These are phyloP conservation scores for Heteropelma amictum DNA, from an alignment of 2,888 invertebrate species.

Conservation along the genomic window DNA sequence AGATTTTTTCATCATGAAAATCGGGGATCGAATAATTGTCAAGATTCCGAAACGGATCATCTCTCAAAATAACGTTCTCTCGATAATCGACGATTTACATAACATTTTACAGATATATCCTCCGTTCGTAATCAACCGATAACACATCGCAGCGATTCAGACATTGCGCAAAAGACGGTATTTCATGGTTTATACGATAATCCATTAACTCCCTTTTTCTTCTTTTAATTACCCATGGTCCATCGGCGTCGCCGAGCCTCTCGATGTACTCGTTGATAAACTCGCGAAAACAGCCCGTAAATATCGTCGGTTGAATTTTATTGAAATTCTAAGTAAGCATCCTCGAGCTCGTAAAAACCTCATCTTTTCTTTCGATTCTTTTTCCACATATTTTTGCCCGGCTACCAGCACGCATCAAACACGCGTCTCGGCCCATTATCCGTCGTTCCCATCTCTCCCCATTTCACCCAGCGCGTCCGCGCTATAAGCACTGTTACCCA, in stretches of 20 bases:
- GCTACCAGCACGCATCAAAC: constrained; percentile 17
- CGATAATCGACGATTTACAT: not conserved
- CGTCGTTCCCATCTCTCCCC: constrained; percentile 7
- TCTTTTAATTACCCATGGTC: constrained; percentile 6
- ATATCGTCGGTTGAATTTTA: constrained; percentile 43
- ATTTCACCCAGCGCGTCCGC: constrained; percentile 4
- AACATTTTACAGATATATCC: too few relatives aligned
- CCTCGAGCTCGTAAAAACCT: constrained; percentile 35
- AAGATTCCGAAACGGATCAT: constrained; percentile 10
- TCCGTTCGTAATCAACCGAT: too few relatives aligned
- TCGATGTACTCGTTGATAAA: constrained; percentile 1
- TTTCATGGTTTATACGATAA: not conserved
- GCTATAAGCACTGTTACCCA: constrained; percentile 40
- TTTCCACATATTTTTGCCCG: constrained; percentile 27
- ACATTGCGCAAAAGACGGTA: constrained; percentile 8
- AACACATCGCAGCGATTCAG: not conserved
- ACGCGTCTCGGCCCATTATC: constrained; percentile 26
- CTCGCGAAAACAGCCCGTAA: constrained; percentile 27
- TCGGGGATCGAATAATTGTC: constrained; percentile 27
- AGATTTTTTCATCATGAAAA: constrained; percentile 22
- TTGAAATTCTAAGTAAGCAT: constrained; percentile 36
- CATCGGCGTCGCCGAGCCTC: not conserved
- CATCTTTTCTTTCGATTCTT: constrained; percentile 4
- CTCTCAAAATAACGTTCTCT: not conserved
- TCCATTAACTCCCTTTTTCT: constrained; percentile 16